phyloP scores from a whole-genome alignment of 2,113 vertebrate genomes.

The Oncorhynchus clarkii region DNA sequence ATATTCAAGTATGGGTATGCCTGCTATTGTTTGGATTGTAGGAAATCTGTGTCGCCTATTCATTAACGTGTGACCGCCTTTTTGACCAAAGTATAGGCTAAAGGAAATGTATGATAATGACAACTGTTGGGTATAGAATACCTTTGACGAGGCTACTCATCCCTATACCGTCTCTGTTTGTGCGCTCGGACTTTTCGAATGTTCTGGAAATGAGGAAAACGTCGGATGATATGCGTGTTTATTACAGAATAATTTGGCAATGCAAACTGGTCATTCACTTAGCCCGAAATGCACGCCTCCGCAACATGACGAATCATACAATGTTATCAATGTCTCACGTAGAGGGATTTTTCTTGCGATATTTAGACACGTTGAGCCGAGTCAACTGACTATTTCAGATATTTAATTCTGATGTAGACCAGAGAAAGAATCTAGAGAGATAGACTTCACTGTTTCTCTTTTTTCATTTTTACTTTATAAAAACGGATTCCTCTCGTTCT shows the following conservation, averaged over 20 bases:
- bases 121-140: neutral
- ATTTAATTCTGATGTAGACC: too few species aligned
- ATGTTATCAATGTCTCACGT: too few species aligned
- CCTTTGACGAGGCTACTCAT: neutral
- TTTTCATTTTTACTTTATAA: too few species aligned
- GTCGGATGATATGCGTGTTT: too few species aligned
- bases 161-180: neutral
- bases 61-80: neutral
- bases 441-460: too few species aligned
- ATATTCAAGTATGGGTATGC: neutral
- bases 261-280: neutral
- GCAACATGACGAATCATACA: neutral
- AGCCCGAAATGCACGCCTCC: neutral
- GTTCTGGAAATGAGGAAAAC: neutral
- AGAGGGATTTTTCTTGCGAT: too few species aligned
- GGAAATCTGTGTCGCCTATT: neutral
- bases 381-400: too few species aligned
- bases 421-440: too few species aligned
- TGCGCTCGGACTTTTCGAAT: neutral
- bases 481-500: too few species aligned
- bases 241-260: too few species aligned
- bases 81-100: neutral
- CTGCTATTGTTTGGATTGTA: conserved; percentile 40
- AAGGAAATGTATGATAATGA: neutral
- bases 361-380: too few species aligned